Conservation (phyloP, 1,140 invertebrate species). For the Ips nitidus region DNA sequence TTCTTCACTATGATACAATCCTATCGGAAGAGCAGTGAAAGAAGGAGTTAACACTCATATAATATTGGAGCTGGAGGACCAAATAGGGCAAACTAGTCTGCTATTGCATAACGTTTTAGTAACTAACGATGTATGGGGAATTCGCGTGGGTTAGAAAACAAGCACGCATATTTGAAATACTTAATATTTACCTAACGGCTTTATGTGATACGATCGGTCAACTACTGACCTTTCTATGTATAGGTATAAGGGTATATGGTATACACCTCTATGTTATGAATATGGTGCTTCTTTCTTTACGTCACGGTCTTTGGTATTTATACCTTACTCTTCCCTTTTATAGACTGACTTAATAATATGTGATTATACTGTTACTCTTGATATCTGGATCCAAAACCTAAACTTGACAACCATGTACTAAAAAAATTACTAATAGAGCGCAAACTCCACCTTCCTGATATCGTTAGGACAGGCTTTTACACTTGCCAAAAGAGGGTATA, state of each 20-base stretch:
- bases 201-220: constrained; percentile 23
- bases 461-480: constrained; percentile 21
- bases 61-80: not conserved
- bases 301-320: too few species aligned
- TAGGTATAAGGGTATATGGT: not conserved
- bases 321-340: too few species aligned
- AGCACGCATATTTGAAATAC: constrained; percentile 18
- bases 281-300: too few species aligned
- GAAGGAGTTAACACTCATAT: too few species aligned
- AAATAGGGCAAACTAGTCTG: constrained; percentile 19
- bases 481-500: constrained; percentile 23
- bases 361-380: too few species aligned
- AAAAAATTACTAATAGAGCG: not conserved
- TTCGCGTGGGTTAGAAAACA: constrained; percentile 18
- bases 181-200: constrained; percentile 26
- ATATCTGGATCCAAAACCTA: too few species aligned
- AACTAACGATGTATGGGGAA: constrained; percentile 6
- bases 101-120: constrained; percentile 18
- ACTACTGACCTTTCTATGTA: constrained; percentile 24
- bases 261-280: too few species aligned
- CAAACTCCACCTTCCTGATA: constrained; percentile 13
- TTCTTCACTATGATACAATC: not conserved
- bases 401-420: too few species aligned
- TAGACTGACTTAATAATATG: too few species aligned
- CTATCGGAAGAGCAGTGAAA: not conserved